A percentile compares a stretch with the other conserved stretches of the same genome.
These are phyloP conservation scores for Meloidogyne chitwoodi DNA, from an alignment of 1,140 invertebrate species.

Conservation along the genomic window DNA sequence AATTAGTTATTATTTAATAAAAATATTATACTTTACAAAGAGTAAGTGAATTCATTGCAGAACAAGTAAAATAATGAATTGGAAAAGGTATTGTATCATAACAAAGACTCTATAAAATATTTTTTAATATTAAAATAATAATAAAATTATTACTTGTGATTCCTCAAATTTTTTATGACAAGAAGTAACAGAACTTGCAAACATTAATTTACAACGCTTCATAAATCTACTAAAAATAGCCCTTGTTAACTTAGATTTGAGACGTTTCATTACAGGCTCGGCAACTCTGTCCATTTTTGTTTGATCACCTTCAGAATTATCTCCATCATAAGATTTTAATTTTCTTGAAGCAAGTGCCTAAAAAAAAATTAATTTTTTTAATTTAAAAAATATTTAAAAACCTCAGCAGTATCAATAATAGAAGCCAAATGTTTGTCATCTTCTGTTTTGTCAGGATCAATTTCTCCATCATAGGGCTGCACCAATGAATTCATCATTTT, in stretches of 20 bases:
- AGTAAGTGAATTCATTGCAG: slow-evolving; percentile 23
- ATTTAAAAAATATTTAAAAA: not conserved
- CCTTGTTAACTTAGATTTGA: slow-evolving; percentile 1
- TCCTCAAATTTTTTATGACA: slow-evolving; percentile 29
- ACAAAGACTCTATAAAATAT: slow-evolving; percentile 19
- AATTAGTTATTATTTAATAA: not conserved
- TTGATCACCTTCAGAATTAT: not conserved
- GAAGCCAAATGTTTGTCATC: slow-evolving; percentile 29
- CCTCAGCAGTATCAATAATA: slow-evolving; percentile 24
- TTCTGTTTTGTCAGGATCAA: slow-evolving; percentile 12
- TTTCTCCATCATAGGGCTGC: slow-evolving; percentile 31
- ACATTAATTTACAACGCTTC: slow-evolving; percentile 27
- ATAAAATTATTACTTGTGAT: slow-evolving; percentile 17
- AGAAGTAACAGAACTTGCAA: slow-evolving; percentile 20
- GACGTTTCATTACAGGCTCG: slow-evolving; percentile 10
- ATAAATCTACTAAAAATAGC: slow-evolving; percentile 19
- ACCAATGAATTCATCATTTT: slow-evolving; percentile 14
- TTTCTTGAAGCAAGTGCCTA: slow-evolving; percentile 11
- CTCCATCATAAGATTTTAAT: not conserved
- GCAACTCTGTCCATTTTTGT: not conserved
- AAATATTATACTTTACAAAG: slow-evolving; percentile 21
- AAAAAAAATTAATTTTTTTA: not conserved
- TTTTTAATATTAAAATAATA: not conserved
- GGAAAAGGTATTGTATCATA: slow-evolving; percentile 28
- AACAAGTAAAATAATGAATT: slow-evolving; percentile 27